phyloP scores from a whole-genome alignment of 2,113 vertebrate genomes.

The Laticauda colubrina region DNA sequence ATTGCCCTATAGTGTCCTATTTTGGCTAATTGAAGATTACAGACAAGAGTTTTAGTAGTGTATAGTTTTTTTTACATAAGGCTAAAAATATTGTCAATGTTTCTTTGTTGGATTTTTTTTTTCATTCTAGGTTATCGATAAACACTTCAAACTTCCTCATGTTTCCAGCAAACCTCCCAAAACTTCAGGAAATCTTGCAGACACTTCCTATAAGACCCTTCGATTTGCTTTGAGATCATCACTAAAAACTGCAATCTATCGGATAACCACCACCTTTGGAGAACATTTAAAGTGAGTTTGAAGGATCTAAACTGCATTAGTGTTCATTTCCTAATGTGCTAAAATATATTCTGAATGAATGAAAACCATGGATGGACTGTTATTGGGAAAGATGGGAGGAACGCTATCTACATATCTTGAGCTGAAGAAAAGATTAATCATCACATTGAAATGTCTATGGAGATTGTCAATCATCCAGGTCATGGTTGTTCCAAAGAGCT shows the following conservation, averaged over 20 bases:
- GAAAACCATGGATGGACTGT: neutral
- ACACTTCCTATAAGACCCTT: constrained; percentile 88
- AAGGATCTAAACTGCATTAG: neutral
- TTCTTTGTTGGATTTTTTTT: neutral
- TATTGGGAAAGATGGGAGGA: neutral
- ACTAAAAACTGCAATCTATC: constrained; percentile 91
- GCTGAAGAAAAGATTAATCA: neutral
- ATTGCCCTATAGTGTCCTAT: neutral
- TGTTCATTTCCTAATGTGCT: neutral
- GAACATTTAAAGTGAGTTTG: constrained; percentile 88
- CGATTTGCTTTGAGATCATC: constrained; percentile 90
- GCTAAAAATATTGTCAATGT: neutral
- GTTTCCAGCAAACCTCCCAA: constrained; percentile 89
- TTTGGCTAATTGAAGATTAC: neutral
- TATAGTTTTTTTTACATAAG: neutral
- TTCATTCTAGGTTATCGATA: constrained; percentile 84
- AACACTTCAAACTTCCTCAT: constrained; percentile 96
- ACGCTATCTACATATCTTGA: neutral
- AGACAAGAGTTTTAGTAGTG: neutral
- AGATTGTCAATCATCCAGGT: neutral
- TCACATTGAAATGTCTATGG: neutral
- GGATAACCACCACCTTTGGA: constrained; percentile 91
- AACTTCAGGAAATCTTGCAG: constrained; percentile 76
- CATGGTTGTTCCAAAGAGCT: neutral
- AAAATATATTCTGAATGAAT: neutral